Percentiles rank a stretch among this genome's conserved stretches.
These are phyloP conservation scores for Apamea monoglypha DNA, from an alignment of 2,888 invertebrate species.

Conservation along the genomic window DNA sequence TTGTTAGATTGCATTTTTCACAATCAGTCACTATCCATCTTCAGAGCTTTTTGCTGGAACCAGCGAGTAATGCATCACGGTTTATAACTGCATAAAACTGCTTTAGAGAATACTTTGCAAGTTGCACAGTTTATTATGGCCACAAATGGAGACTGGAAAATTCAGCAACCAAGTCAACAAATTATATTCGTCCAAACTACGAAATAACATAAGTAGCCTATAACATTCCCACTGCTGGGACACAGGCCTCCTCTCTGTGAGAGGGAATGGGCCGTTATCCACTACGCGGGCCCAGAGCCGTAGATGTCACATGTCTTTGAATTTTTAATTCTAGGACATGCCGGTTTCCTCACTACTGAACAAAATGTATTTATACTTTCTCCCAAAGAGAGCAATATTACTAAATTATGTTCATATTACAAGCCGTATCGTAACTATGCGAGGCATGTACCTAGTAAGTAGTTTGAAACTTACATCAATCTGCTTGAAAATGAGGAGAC, in stretches of 20 bases:
- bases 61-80: slow-evolving; percentile 27
- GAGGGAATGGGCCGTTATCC: too few relatives aligned
- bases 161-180: neutral
- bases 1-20: slow-evolving; percentile 3
- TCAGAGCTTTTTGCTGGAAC: neutral
- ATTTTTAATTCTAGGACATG: too few relatives aligned
- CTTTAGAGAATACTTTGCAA: slow-evolving; percentile 13
- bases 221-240: too few relatives aligned
- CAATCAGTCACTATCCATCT: slow-evolving; percentile 16
- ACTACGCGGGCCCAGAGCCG: too few relatives aligned
- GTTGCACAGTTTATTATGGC: too few relatives aligned
- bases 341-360: neutral
- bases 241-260: too few relatives aligned
- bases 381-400: neutral
- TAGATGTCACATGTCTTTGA: too few relatives aligned
- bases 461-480: neutral
- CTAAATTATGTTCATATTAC: neutral
- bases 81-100: slow-evolving; percentile 15
- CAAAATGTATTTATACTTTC: neutral
- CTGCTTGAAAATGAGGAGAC: neutral
- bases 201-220: too few relatives aligned
- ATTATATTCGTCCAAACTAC: too few relatives aligned
- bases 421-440: neutral
- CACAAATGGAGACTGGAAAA: neutral
- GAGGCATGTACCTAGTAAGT: neutral